Conservation (phyloP, 2,113 vertebrate genomes). For the Puffinus mauretanicus region DNA sequence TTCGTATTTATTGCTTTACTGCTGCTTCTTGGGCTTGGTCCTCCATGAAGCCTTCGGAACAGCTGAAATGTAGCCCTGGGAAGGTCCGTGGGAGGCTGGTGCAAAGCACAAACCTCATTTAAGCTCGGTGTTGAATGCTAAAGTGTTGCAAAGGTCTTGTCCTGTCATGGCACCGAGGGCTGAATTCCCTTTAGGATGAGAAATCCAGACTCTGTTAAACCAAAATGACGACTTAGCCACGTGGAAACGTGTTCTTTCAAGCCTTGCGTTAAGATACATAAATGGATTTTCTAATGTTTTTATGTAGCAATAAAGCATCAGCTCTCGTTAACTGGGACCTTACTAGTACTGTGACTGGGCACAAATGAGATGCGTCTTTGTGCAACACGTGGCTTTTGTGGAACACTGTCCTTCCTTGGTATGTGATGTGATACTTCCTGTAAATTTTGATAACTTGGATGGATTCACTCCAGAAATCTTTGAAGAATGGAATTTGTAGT, state of each 20-base stretch:
- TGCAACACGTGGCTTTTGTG: rapidly evolving
- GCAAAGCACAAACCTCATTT: neutral
- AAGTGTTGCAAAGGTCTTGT: neutral
- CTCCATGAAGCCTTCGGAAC: neutral
- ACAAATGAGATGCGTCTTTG: neutral
- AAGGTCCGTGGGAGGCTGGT: neutral
- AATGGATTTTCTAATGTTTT: neutral
- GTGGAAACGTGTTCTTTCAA: neutral
- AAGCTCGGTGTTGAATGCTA: neutral
- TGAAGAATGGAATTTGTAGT: neutral
- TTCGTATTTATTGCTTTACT: neutral
- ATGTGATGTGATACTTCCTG: neutral
- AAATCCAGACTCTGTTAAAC: neutral
- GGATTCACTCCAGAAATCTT: neutral
- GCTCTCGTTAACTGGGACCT: neutral
- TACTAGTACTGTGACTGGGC: neutral
- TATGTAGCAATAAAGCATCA: neutral
- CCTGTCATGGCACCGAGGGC: neutral
- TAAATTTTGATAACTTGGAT: neutral
- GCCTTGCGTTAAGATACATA: neutral
- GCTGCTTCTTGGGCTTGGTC: neutral
- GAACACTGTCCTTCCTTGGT: neutral
- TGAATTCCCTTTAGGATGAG: neutral
- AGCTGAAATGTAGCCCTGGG: neutral
- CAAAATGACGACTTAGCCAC: neutral